Evolutionary conservation across 2,113 vertebrate genomes (phyloP).

Genomic region (Callipepla squamata): DNA sequence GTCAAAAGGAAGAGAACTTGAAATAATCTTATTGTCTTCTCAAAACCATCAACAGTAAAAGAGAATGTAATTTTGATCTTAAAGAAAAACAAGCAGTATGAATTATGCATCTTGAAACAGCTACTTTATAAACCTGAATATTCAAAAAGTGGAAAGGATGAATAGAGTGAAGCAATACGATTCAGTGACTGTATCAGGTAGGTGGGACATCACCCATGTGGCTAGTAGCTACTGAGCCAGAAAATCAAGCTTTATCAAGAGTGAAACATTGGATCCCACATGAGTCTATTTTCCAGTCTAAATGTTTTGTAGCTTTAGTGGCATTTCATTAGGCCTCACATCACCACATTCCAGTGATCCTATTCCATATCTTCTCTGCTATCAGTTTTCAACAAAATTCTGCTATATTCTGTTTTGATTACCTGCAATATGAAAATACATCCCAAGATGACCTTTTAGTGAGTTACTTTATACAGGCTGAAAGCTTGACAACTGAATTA

Average conservation of each 20-base stretch:
- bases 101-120: not conserved
- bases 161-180: not conserved
- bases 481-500: not conserved
- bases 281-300: conserved; percentile 35
- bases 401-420: not conserved
- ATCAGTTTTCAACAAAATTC: not conserved
- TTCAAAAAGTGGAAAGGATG: not conserved
- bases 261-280: conserved; percentile 20
- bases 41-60: not conserved
- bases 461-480: not conserved
- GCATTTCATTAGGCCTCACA: conserved; percentile 35
- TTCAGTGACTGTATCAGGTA: not conserved
- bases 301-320: not conserved
- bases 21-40: not conserved
- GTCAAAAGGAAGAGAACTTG: not conserved
- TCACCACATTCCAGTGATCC: not conserved
- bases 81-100: not conserved
- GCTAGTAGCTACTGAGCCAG: conserved; percentile 22
- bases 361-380: not conserved
- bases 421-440: not conserved
- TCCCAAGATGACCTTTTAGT: conserved; percentile 18
- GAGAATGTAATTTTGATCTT: not conserved
- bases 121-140: not conserved
- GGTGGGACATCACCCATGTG: conserved; percentile 7
- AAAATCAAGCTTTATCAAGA: conserved; percentile 54